phyloP scores from a whole-genome alignment of 2,113 vertebrate genomes.

The Carassius carassius region DNA sequence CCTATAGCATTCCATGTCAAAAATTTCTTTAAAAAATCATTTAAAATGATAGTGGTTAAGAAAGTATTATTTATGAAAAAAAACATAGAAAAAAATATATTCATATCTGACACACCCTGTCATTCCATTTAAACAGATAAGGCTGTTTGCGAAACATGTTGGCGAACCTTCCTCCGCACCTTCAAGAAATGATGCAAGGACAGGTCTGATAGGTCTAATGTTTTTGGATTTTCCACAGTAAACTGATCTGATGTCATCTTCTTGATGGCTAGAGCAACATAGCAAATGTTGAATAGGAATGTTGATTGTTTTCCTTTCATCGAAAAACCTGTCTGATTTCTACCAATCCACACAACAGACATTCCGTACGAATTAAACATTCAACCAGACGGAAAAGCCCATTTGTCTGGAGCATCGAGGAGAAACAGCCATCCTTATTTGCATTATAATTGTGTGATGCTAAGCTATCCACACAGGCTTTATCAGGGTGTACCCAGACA shows the following conservation, averaged over 20 bases:
- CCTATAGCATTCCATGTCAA: neutral
- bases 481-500: neutral
- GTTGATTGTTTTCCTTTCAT: neutral
- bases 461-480: neutral
- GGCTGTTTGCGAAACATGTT: neutral
- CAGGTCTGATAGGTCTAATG: neutral
- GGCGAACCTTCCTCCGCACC: neutral
- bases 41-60: neutral
- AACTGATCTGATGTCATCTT: neutral
- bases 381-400: neutral
- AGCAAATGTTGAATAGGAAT: slow-evolving; percentile 2
- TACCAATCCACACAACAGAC: neutral
- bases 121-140: neutral
- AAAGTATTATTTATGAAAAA: neutral
- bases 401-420: neutral
- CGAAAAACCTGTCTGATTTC: neutral
- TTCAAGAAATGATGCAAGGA: slow-evolving; percentile 1
- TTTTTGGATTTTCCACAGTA: neutral
- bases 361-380: neutral
- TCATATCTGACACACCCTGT: neutral
- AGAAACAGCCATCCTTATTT: slow-evolving; percentile 25
- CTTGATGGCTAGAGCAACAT: neutral
- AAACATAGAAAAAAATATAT: neutral
- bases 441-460: neutral
- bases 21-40: neutral